phyloP scores from a whole-genome alignment of 2,797 vertebrate species.

The Neosilurus mollespiculum region DNA sequence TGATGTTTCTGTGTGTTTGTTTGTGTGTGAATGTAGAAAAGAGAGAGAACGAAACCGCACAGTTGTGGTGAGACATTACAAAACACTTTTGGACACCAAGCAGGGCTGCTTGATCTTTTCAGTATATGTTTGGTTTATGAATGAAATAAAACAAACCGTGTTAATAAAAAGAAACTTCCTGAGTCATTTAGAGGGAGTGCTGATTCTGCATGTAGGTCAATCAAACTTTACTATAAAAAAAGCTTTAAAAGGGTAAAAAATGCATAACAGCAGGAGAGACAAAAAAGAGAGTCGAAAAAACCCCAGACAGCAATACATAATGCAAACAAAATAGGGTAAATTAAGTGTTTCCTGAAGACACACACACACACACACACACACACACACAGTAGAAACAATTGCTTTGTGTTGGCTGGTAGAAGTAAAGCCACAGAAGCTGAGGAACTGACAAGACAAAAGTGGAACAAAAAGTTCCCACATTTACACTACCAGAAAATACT shows the following conservation, averaged over 20 bases:
- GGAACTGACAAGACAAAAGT: conserved; percentile 29
- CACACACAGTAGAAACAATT: conserved; percentile 53
- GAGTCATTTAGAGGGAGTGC: not conserved
- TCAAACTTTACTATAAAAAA: not conserved
- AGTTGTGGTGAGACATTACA: conserved; percentile 16
- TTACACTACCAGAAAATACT: not conserved
- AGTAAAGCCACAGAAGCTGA: conserved; percentile 28
- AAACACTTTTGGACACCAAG: conserved; percentile 29
- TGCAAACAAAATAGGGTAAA: conserved; percentile 74
- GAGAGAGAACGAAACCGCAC: too few relatives aligned
- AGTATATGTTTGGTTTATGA: not conserved
- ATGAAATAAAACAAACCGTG: not conserved
- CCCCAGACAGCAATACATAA: conserved; percentile 5
- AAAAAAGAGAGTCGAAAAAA: not conserved
- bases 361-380: conserved; percentile 26
- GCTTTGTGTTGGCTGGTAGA: conserved; percentile 57
- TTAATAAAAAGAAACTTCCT: not conserved
- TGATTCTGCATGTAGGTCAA: not conserved
- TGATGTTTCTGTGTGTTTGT: conserved; percentile 37
- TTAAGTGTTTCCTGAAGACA: conserved; percentile 68
- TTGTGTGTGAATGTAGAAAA: conserved; percentile 27
- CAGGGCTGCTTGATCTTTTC: conserved; percentile 8
- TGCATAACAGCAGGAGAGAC: conserved; percentile 8
- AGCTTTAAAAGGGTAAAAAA: not conserved
- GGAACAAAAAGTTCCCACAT: conserved; percentile 9